These are phyloP conservation scores for Eueides isabella DNA, from an alignment of 1,140 invertebrate genomes.

Conservation along the genomic window DNA sequence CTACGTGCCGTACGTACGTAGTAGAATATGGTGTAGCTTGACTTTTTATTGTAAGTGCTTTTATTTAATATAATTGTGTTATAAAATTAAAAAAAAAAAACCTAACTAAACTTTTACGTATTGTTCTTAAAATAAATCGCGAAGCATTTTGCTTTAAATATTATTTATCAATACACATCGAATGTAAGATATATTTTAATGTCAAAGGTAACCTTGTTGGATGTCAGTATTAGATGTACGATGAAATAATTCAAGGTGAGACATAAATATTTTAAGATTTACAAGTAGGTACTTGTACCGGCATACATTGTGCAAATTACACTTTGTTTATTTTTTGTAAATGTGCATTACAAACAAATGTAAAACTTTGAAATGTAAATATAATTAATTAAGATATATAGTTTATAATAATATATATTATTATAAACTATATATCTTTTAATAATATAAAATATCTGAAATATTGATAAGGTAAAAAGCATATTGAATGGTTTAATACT, in stretches of 20 bases:
- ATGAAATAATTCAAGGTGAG: slow-evolving; percentile 19
- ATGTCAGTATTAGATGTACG: slow-evolving; percentile 14
- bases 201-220: slow-evolving; percentile 28
- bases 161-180: slow-evolving; percentile 14
- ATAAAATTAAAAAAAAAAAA: too few relatives aligned
- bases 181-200: slow-evolving; percentile 25
- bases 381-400: too few relatives aligned
- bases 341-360: background rate
- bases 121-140: background rate
- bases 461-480: background rate
- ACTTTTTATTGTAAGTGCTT: background rate
- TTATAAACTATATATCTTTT: too few relatives aligned
- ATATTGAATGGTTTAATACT: background rate
- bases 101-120: too few relatives aligned
- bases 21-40: background rate
- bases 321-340: background rate
- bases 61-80: background rate
- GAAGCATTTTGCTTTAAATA: background rate
- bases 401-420: too few relatives aligned
- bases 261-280: slow-evolving; percentile 22
- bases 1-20: background rate
- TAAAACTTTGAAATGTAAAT: too few relatives aligned
- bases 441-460: background rate
- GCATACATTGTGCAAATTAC: background rate
- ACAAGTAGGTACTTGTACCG: background rate